Evolutionary conservation across 1,140 invertebrate species (phyloP), one percentile per base, ranked within the genome.

Genomic region (Drosophila suzukii): DNA sequence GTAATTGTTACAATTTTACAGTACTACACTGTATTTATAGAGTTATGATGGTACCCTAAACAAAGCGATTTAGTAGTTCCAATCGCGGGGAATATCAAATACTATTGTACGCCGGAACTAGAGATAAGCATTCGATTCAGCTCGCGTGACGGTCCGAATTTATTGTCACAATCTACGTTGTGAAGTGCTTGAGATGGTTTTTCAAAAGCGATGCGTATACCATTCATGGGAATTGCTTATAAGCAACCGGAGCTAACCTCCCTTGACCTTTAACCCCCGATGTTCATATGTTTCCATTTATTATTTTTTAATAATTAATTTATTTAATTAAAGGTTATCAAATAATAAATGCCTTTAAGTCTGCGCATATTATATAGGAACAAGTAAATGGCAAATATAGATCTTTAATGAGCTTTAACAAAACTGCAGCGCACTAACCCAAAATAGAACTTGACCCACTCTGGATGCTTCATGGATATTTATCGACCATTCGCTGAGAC

Each of bases 361-460:
- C 13, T 4, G 6, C 5, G 43, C 0, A 5, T 46, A n/a, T 24
- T 24, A 44, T 20, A 11, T 8, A 17, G 15, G 7, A 20, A 15
- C 4, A 12, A 12, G 12, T 4, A 8, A 8, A 1, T 5, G 5
- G 27, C 1, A 27, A 4, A 5, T 27, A 27, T 27, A 44, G 15
- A 20, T 11, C 3, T 44, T 1, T 7, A 24, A 24, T n/a, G n/a
- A n/a, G n/a, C n/a, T n/a, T 1, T 20, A 20, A 20, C 4, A 46
- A 46, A 63, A 66, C 43, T 68, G 60, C 65, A 61, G 20, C 60
- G 53, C 60, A 55, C 57, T 61, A 49, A 13, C 30, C 68, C 36
- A 65, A 81, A 82, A 63, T 82, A 82, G 73, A 76, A 82, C 60
- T 57, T 82, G 79, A 78, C 80, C 80, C 61, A 82, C 75, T 66